Evolutionary conservation across 2,113 vertebrate genomes (phyloP).

Genomic region (Apteryx mantelli): DNA sequence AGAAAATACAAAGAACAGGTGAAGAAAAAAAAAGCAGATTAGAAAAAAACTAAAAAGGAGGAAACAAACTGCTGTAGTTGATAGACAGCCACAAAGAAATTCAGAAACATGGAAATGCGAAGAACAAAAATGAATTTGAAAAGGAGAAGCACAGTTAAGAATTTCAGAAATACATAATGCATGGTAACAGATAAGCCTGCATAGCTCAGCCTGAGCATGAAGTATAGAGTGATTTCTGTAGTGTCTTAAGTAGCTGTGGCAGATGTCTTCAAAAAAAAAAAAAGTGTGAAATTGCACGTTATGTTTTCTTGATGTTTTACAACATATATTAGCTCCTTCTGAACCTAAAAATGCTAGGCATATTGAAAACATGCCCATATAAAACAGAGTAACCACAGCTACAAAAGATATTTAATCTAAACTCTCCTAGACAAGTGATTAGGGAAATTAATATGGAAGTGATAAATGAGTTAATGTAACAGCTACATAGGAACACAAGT

Average conservation of each 20-base stretch:
- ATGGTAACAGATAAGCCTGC: background rate
- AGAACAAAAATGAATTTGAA: background rate
- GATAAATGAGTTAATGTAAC: background rate
- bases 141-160: background rate
- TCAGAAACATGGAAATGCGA: background rate
- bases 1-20: background rate
- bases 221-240: background rate
- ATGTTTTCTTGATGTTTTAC: background rate
- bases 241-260: background rate
- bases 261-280: background rate
- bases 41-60: background rate
- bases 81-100: background rate
- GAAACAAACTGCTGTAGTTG: background rate
- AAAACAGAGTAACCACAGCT: background rate
- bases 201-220: background rate
- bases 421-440: background rate
- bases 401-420: background rate
- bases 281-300: accelerated
- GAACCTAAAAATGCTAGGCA: background rate
- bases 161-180: background rate
- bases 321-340: background rate
- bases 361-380: background rate
- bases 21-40: background rate
- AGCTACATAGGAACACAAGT: background rate
- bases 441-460: background rate